Conservation (phyloP, 2,113 vertebrate genomes). For the Todiramphus chloris region DNA sequence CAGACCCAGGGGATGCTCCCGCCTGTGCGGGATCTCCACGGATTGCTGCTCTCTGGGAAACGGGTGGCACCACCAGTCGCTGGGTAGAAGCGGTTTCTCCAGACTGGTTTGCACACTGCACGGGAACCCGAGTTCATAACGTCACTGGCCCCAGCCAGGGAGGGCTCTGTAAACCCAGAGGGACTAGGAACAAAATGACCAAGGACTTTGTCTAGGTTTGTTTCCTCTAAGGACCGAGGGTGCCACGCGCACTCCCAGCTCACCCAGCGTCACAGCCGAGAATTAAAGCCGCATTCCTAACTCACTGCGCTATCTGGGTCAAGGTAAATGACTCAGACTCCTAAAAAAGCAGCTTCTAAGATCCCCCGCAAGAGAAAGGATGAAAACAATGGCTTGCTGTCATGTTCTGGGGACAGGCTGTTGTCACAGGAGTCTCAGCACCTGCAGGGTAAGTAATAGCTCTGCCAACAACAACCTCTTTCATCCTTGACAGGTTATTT, state of each 20-base stretch:
- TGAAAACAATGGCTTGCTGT: background rate
- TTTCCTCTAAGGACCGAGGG: background rate
- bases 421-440: background rate
- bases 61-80: background rate
- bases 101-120: too few species aligned
- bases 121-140: background rate
- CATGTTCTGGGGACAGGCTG: background rate
- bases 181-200: background rate
- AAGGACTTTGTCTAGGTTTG: background rate
- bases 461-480: background rate
- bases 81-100: background rate
- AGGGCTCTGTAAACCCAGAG: background rate
- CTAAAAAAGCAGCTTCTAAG: background rate
- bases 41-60: background rate
- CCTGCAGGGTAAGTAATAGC: background rate
- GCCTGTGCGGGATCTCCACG: fast-evolving
- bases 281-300: background rate
- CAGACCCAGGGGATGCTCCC: too few species aligned
- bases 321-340: background rate
- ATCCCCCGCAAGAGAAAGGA: background rate
- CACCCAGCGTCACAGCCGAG: background rate
- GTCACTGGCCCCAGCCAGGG: background rate
- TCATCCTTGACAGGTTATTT: background rate
- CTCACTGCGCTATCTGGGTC: background rate
- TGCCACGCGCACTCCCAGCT: background rate